These are phyloP conservation scores for Eulithis prunata DNA, from an alignment of 2,888 invertebrate species.

Conservation along the genomic window DNA sequence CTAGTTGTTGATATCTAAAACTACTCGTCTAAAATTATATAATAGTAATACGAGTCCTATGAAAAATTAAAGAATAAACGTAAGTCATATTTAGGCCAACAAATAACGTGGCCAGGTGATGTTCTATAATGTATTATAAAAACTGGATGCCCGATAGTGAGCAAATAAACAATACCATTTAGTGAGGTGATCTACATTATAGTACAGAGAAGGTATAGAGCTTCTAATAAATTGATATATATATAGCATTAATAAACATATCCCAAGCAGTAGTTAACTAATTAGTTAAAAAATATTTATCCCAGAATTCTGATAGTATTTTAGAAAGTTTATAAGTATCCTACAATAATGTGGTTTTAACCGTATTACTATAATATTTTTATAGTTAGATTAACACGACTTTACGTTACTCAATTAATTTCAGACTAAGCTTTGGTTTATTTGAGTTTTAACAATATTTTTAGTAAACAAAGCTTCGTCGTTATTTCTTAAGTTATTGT, in stretches of 20 bases:
- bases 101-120: constrained; percentile 18
- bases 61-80: constrained; percentile 20
- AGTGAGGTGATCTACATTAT: constrained; percentile 4
- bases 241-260: constrained; percentile 1
- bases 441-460: constrained; percentile 30
- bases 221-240: neutral
- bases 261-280: constrained; percentile 7
- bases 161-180: neutral
- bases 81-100: constrained; percentile 35
- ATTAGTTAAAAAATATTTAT: constrained; percentile 8
- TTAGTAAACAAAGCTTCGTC: constrained; percentile 43
- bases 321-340: constrained; percentile 14
- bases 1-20: constrained; percentile 73
- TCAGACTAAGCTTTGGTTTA: constrained; percentile 43
- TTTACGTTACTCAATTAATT: constrained; percentile 31
- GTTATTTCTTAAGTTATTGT: constrained; percentile 33
- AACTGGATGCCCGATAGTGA: constrained; percentile 5
- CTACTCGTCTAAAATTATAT: constrained; percentile 67
- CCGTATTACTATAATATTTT: constrained; percentile 8
- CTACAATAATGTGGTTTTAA: constrained; percentile 25
- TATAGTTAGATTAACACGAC: constrained; percentile 18
- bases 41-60: constrained; percentile 35
- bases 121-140: constrained; percentile 7
- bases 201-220: neutral
- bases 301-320: constrained; percentile 13